Evolutionary conservation across 2,113 vertebrate species (phyloP).

Genomic region (Oncorhynchus clarkii): DNA sequence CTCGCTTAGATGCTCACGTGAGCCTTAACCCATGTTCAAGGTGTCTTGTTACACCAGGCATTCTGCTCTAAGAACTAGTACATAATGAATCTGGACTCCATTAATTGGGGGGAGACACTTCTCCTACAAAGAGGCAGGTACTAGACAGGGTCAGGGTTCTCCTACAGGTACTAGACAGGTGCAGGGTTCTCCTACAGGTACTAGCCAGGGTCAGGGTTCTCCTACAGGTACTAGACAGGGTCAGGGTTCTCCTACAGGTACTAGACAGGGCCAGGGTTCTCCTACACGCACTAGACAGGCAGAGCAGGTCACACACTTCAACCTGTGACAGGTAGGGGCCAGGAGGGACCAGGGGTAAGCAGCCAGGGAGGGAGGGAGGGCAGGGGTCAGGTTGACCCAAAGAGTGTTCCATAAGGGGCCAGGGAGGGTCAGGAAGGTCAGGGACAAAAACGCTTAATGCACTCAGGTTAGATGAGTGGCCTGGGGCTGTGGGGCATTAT

Average conservation of each 20-base stretch:
- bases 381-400: background rate
- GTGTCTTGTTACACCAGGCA: constrained; percentile 9
- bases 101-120: constrained; percentile 48
- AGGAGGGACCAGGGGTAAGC: background rate
- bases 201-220: constrained; percentile 2
- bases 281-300: background rate
- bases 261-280: too few relatives aligned
- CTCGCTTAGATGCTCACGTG: constrained; percentile 32
- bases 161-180: too few relatives aligned
- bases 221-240: background rate
- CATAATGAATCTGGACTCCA: constrained; percentile 39
- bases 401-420: background rate
- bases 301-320: constrained; percentile 50
- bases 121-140: background rate
- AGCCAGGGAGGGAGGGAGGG: background rate
- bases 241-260: too few relatives aligned
- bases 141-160: background rate
- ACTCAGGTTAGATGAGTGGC: constrained; percentile 31
- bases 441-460: constrained; percentile 53
- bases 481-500: constrained; percentile 41
- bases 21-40: constrained; percentile 5
- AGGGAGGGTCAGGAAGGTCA: background rate
- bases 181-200: too few relatives aligned
- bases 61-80: constrained; percentile 29
- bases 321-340: constrained; percentile 36